These are phyloP conservation scores for Crioceris asparagi DNA, from an alignment of 2,888 invertebrate species.

Conservation along the genomic window DNA sequence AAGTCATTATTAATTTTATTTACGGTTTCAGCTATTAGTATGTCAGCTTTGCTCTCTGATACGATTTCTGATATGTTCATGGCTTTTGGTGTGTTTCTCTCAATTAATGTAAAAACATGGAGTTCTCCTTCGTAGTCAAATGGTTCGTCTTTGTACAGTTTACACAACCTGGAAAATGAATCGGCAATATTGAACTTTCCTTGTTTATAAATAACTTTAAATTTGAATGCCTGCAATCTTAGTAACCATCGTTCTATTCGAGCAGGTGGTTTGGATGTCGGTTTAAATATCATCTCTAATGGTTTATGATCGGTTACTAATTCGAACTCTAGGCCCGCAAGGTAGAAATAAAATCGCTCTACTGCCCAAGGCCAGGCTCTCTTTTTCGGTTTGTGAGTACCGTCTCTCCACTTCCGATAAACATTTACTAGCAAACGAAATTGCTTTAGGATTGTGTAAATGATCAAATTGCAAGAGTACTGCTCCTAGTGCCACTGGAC, in stretches of 20 bases:
- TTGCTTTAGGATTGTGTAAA: conserved; percentile 17
- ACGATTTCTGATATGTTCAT: conserved; percentile 11
- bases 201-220: conserved; percentile 17
- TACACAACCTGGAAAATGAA: conserved; percentile 19
- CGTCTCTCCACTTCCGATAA: conserved; percentile 18
- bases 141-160: conserved; percentile 7
- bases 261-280: conserved; percentile 19
- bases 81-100: conserved; percentile 13
- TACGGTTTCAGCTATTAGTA: conserved; percentile 6
- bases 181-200: conserved; percentile 23
- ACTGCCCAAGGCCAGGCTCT: conserved; percentile 33
- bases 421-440: conserved; percentile 22
- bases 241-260: conserved; percentile 22
- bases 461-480: conserved; percentile 22
- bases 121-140: conserved; percentile 15
- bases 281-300: conserved; percentile 27
- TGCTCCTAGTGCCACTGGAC: conserved; percentile 24
- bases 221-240: conserved; percentile 18
- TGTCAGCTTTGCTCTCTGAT: conserved; percentile 11
- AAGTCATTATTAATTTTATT: conserved; percentile 10
- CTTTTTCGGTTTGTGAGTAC: conserved; percentile 31
- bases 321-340: conserved; percentile 34
- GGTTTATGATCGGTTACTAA: conserved; percentile 30
- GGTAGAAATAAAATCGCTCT: conserved; percentile 33
- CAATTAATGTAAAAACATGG: conserved; percentile 15